Conservation (phyloP, 2,113 vertebrate genomes). For the Mesoclemmys tuberculata region DNA sequence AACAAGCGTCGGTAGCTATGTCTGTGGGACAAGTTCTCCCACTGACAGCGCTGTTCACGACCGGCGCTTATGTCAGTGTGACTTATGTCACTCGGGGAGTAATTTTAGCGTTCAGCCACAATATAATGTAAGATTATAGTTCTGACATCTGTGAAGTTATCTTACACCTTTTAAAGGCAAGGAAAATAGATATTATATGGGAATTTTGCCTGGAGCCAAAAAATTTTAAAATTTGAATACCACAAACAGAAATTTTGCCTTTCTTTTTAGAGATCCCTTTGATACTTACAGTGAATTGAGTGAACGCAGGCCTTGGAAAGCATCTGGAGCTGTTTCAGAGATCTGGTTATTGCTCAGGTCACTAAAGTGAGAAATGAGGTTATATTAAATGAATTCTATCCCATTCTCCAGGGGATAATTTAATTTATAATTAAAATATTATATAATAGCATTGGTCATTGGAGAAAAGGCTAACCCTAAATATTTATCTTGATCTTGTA, state of each 20-base stretch:
- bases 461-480: neutral
- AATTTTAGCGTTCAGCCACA: neutral
- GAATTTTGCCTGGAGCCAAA: neutral
- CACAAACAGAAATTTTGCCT: neutral
- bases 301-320: constrained; percentile 96
- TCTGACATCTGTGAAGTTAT: neutral
- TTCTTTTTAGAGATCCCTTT: neutral
- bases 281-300: constrained; percentile 97
- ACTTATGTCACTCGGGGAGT: too few species aligned
- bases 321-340: constrained; percentile 94
- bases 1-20: too few species aligned
- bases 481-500: neutral
- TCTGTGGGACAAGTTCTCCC: too few species aligned
- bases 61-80: too few species aligned
- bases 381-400: constrained; percentile 31
- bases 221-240: neutral
- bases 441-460: neutral
- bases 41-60: too few species aligned
- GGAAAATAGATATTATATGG: neutral
- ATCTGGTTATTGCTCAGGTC: constrained; percentile 99
- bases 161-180: neutral
- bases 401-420: neutral
- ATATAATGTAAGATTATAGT: neutral
- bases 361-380: constrained; percentile 78
- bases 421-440: neutral